Evolutionary conservation across 2,888 invertebrate genomes (phyloP).

Genomic region (Eustalomyia histrio): DNA sequence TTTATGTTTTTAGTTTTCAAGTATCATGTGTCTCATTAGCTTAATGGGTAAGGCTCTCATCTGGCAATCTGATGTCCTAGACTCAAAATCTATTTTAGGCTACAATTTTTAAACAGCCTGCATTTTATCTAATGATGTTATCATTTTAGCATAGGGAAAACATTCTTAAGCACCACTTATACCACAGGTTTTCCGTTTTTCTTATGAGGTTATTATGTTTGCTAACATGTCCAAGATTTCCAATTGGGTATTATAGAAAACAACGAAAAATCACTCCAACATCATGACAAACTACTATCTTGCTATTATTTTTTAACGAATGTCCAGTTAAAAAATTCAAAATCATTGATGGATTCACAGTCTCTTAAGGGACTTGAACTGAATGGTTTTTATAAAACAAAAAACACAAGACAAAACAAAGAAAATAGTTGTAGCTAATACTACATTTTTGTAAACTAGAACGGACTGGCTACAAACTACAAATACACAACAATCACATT

Average conservation of each 20-base stretch:
- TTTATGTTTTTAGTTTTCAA: too few species aligned
- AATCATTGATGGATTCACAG: slow-evolving; percentile 49
- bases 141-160: too few species aligned
- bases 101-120: too few species aligned
- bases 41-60: too few species aligned
- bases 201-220: too few species aligned
- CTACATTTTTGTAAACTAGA: neutral
- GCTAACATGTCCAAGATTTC: neutral
- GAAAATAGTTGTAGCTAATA: slow-evolving; percentile 1
- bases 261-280: neutral
- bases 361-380: slow-evolving; percentile 44
- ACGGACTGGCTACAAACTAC: slow-evolving; percentile 13
- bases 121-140: too few species aligned
- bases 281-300: neutral
- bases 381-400: slow-evolving; percentile 14
- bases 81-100: too few species aligned
- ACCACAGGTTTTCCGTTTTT: too few species aligned
- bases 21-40: too few species aligned
- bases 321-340: neutral
- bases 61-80: too few species aligned
- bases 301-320: neutral
- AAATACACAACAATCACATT: slow-evolving; percentile 9
- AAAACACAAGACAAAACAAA: slow-evolving; percentile 26
- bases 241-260: neutral
- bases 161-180: too few species aligned